Evolutionary conservation across 2,113 vertebrate genomes (phyloP), one percentile per base, ranked within the genome.

Genomic region (Psittacula cyanocephala): DNA sequence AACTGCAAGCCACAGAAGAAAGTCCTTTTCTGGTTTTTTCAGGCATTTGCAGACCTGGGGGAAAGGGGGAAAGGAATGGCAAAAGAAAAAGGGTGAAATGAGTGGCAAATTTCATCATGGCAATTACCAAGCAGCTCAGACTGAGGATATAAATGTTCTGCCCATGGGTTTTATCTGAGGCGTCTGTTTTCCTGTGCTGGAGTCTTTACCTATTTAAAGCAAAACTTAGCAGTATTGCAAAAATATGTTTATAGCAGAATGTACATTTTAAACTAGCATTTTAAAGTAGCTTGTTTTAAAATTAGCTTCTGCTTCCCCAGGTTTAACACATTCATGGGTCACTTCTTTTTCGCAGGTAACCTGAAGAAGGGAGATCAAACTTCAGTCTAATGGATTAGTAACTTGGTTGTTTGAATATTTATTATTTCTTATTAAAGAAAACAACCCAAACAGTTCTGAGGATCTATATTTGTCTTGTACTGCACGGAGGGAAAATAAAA

Each of bases 41-140:
- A 13, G 18, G 19, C 8, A 25, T 31, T 17, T 0, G 0, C 17
- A 52, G 29, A 17, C 25, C 10, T 65, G 12, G 20, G n/a, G 27
- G 17, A 43, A 57, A 81, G 13, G 22, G 33, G 23, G 15, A 53
- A 59, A 59, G 13, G 9, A 35, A 59, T 35, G 33, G 15, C n/a
- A 35, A 59, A 59, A 10, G 13, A 24, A 59, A 35, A 59, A 35
- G 22, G 13, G 22, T 59, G 33, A 59, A 35, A 59, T 6, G 33
- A 59, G 22, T 16, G n/a, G 33, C 33, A 57, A 71, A 63, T 55
- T 7, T 39, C 22, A 16, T 8, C 20, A 62, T 1, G 13, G 27
- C 7, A 2, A n/a, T 28, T 18, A 17, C 57, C 17, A 44, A 53
- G 25, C 3, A 2, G 0, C 28, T 11, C 13, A 35, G 28, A 75